Percentiles rank a stretch among this genome's conserved stretches.
Conservation (phyloP, 2,888 invertebrate species). For the Chrysolina haemoptera region DNA sequence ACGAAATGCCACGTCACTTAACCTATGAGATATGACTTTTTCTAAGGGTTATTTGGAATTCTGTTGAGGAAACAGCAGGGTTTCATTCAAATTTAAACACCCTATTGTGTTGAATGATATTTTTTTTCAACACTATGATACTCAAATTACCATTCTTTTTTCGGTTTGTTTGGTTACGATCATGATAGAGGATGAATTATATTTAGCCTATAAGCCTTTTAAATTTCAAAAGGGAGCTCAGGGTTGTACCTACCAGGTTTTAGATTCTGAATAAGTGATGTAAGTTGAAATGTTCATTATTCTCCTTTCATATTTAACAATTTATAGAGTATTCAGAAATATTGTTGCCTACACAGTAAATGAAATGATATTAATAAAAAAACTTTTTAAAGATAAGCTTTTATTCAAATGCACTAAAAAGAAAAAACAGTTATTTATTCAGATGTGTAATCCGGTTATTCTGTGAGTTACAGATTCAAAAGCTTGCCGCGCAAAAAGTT, state of each 20-base stretch:
- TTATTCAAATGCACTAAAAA: no score
- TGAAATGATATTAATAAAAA: no score
- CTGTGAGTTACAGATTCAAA: no score
- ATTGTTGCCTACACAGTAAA: no score
- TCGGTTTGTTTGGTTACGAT: neutral
- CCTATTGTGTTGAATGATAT: constrained; percentile 15
- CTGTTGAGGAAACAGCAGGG: constrained; percentile 19
- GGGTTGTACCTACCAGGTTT: neutral
- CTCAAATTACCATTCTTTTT: constrained; percentile 2
- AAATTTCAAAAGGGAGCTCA: neutral
- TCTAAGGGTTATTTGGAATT: constrained; percentile 20
- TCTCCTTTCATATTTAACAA: no score
- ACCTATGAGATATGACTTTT: constrained; percentile 15
- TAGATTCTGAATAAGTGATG: neutral
- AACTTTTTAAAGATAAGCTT: no score
- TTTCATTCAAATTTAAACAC: constrained; percentile 15
- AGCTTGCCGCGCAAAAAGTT: no score
- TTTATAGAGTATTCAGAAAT: no score
- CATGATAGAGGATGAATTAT: neutral
- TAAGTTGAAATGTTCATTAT: no score
- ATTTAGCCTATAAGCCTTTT: neutral
- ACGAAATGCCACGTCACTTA: constrained; percentile 24
- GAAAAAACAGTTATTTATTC: no score
- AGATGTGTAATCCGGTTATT: no score
- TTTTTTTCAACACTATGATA: constrained; percentile 1